These are phyloP conservation scores for Holacanthella duospinosa DNA, from an alignment of 2,888 invertebrate species.

Conservation along the genomic window DNA sequence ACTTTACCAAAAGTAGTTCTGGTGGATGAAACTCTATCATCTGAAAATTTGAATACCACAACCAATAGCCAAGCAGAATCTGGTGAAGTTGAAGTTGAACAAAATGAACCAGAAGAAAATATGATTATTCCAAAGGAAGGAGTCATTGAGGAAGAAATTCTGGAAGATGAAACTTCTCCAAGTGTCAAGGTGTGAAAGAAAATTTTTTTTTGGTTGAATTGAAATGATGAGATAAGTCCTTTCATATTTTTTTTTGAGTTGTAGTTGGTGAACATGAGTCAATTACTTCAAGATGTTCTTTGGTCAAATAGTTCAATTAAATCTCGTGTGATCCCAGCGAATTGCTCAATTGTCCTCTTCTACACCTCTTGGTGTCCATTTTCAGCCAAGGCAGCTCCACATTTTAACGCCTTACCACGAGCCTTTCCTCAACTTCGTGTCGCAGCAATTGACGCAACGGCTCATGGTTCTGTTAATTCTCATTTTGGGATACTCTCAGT, in stretches of 20 bases:
- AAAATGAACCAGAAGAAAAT: neutral
- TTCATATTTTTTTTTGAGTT: too few relatives aligned
- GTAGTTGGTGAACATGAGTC: constrained; percentile 59
- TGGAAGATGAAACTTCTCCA: neutral
- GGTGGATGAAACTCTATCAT: neutral
- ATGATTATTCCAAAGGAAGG: neutral
- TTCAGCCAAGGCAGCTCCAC: constrained; percentile 77
- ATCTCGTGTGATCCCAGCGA: constrained; percentile 51
- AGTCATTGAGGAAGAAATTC: neutral
- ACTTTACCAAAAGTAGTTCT: neutral
- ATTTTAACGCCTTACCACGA: constrained; percentile 78
- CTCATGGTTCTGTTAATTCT: constrained; percentile 53
- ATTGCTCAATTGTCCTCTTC: constrained; percentile 62
- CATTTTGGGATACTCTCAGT: constrained; percentile 85
- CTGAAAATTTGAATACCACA: too few relatives aligned
- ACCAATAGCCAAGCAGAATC: neutral
- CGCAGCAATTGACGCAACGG: constrained; percentile 62
- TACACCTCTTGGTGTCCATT: constrained; percentile 83
- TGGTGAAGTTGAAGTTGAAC: neutral
- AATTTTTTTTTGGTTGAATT: too few relatives aligned
- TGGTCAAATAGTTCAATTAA: constrained; percentile 56
- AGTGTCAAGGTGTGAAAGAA: constrained; percentile 1
- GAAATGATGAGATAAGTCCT: too few relatives aligned
- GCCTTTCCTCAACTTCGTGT: constrained; percentile 76
- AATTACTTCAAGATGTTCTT: constrained; percentile 53